Base-by-base conservation (phyloP, 2,113 vertebrate species). In the Phocoena sinus region DNA sequence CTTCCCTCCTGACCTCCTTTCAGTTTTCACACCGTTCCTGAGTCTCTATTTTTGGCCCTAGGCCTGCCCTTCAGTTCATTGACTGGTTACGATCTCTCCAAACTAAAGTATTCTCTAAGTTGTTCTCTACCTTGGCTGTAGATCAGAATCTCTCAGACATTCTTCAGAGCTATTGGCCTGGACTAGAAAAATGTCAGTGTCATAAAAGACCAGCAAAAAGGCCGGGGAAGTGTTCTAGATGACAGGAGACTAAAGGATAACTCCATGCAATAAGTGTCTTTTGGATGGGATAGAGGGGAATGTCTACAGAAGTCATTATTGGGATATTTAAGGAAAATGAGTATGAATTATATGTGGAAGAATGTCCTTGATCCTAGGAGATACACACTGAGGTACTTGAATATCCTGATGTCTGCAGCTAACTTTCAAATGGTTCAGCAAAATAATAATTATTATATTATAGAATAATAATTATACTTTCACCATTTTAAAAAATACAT, bases 151-250 rank as follows among this genome's bases (percentile, higher is more conserved):
- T 96, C 36, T 88, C 44, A 28, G 38, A 74, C 21, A 50, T 50
- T 87, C n/a, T 87, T 38, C 21, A 73, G 73, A 88, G 68, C 3
- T 28, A 41, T 36, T 88, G n/a, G 28, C 38, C 67, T 68, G 33
- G 23, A 76, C 44, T 85, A 18, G 62, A 96, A 83, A 95, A 65
- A 21, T 58, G 71, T 77, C 47, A 67, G 10, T 63, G 41, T 63
- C 25, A n/a, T 89, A 63, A 95, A 87, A 90, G 62, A 58, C 50
- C n/a, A 93, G n/a, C n/a, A 89, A 63, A 93, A 71, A 15, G n/a
- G 14, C 53, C 65, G 36, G 6, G 12, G 12, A 76, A 28, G 36
- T 92, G 14, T 88, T 87, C 12, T 87, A 82, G 88, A 77, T 77
- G 81, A 67, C 74, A 83, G 36, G 38, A 53, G 26, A 71, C 47